phyloP scores from a whole-genome alignment of 2,113 vertebrate species.

The Rhinopithecus roxellana region DNA sequence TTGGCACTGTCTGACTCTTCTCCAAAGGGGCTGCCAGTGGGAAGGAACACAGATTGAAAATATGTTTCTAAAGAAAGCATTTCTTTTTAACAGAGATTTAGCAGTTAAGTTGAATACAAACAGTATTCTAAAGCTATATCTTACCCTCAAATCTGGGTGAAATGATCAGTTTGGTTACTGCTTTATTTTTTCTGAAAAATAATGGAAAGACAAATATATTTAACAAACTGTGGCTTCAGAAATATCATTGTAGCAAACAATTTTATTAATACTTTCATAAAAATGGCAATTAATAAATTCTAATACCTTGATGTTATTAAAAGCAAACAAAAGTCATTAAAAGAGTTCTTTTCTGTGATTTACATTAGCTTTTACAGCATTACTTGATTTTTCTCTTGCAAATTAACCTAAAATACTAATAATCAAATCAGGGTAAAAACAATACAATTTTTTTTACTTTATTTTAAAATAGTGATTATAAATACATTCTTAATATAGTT shows the following conservation, averaged over 20 bases:
- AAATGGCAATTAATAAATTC: slow-evolving; percentile 75
- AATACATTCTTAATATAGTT: slow-evolving; percentile 85
- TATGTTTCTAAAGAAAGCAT: slow-evolving; percentile 41
- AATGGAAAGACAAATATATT: slow-evolving; percentile 66
- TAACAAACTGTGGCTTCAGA: slow-evolving; percentile 77
- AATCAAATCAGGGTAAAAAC: slow-evolving; percentile 81
- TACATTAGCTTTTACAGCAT: slow-evolving; percentile 58
- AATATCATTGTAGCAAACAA: slow-evolving; percentile 77
- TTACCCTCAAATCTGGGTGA: slow-evolving; percentile 60
- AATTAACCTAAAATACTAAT: slow-evolving; percentile 75
- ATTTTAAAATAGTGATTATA: slow-evolving; percentile 87
- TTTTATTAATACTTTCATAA: slow-evolving; percentile 78
- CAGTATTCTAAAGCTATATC: slow-evolving; percentile 53
- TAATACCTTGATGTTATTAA: slow-evolving; percentile 69
- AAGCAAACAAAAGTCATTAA: slow-evolving; percentile 75
- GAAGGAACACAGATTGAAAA: slow-evolving; percentile 57
- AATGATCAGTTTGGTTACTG: slow-evolving; percentile 53
- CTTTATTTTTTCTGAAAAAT: slow-evolving; percentile 60
- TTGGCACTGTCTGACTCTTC: neutral
- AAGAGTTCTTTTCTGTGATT: slow-evolving; percentile 69
- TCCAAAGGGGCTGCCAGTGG: slow-evolving; percentile 17
- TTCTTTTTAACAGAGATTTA: slow-evolving; percentile 52
- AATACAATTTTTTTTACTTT: slow-evolving; percentile 83
- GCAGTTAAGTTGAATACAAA: slow-evolving; percentile 59
- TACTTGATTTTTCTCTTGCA: slow-evolving; percentile 65